A percentile compares a stretch with the other conserved stretches of the same genome.
Conservation (phyloP, 92 coral and sea anemone genomes). For the Porites evermanni region DNA sequence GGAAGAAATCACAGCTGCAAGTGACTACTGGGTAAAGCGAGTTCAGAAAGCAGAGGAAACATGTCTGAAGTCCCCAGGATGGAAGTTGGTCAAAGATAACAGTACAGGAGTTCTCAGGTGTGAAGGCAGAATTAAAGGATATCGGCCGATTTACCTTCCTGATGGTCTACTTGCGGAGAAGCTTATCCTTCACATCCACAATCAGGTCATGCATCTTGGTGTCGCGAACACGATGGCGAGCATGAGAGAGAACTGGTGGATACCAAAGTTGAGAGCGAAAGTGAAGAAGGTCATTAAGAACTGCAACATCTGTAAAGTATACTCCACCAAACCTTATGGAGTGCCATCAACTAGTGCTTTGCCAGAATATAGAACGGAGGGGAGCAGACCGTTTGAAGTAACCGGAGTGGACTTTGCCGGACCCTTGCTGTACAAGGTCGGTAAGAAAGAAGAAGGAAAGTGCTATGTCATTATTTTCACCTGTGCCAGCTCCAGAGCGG, state of each 20-base stretch:
- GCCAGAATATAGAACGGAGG: constrained; percentile 32
- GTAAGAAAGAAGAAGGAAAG: constrained; percentile 51
- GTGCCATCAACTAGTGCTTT: no score
- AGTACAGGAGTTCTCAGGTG: constrained; percentile 52
- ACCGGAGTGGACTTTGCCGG: constrained; percentile 47
- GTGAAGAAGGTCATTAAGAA: constrained; percentile 29
- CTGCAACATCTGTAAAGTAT: no score
- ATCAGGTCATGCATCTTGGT: constrained; percentile 59
- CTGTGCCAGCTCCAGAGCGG: constrained; percentile 24
- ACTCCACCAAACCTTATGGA: no score
- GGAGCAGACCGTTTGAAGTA: constrained; percentile 42
- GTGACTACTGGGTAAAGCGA: no score
- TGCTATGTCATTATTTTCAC: constrained; percentile 54
- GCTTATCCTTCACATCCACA: constrained; percentile 56
- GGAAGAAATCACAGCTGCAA: no score
- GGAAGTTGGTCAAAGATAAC: no score
- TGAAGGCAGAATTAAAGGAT: constrained; percentile 61
- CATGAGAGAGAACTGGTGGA: constrained; percentile 47
- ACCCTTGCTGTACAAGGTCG: constrained; percentile 40
- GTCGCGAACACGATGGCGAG: constrained; percentile 50
- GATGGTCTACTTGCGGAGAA: constrained; percentile 65
- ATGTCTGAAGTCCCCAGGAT: no score
- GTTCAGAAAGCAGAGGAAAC: no score
- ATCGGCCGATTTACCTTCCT: constrained; percentile 66
- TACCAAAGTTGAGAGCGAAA: constrained; percentile 22